These are phyloP conservation scores for Epizoanthus rinbou DNA, from an alignment of 92 coral and sea anemone genomes.

Conservation along the genomic window DNA sequence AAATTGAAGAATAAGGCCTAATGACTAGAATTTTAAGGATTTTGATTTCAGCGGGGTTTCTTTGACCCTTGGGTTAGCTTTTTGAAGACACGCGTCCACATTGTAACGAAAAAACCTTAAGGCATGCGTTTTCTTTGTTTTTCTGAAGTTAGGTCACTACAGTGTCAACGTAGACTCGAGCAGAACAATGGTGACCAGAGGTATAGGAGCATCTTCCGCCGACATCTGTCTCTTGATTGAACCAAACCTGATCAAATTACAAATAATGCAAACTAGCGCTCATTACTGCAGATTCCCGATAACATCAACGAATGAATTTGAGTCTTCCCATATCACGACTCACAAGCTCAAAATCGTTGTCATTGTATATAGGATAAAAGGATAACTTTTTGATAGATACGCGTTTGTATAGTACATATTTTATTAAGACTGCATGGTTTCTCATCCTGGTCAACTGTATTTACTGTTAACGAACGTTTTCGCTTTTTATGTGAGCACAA, in stretches of 20 bases:
- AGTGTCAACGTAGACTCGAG: constrained; percentile 1
- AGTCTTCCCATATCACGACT: constrained; percentile 8
- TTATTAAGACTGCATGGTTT: neutral
- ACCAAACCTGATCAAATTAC: neutral
- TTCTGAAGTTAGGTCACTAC: neutral
- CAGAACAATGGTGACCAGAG: neutral
- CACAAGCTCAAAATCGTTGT: neutral
- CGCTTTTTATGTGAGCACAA: neutral
- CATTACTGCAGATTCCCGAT: neutral
- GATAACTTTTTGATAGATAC: constrained; percentile 1
- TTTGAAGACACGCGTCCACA: constrained; percentile 7
- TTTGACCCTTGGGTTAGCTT: constrained; percentile 12
- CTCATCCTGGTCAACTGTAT: neutral
- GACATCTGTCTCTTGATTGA: constrained; percentile 12
- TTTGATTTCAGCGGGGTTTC: constrained; percentile 33
- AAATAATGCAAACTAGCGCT: neutral
- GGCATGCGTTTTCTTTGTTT: constrained; percentile 2
- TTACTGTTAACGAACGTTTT: neutral
- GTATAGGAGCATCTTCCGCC: neutral
- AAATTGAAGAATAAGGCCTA: constrained; percentile 12
- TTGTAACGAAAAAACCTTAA: constrained; percentile 26
- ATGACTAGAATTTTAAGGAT: constrained; percentile 31
- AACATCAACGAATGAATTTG: neutral
- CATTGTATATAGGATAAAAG: constrained; percentile 4
- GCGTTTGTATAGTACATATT: constrained; percentile 5